phyloP scores from a whole-genome alignment of 2,797 vertebrate species.

The Craterocephalus amniculus region DNA sequence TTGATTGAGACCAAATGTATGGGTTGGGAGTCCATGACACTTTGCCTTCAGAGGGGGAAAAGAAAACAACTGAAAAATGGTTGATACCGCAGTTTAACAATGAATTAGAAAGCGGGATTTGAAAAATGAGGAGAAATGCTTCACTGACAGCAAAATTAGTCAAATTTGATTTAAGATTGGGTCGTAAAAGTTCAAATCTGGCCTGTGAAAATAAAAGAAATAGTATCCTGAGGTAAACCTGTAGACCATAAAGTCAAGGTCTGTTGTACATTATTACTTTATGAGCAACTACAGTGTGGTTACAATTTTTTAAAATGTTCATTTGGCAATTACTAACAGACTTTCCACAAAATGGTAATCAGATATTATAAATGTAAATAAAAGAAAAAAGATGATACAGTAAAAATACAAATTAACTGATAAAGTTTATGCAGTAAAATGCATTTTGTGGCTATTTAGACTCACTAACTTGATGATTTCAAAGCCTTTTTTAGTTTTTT shows the following conservation, averaged over 20 bases:
- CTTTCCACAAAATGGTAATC: slow-evolving; percentile 10
- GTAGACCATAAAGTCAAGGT: not conserved
- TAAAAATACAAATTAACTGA: not conserved
- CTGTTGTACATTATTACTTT: slow-evolving; percentile 19
- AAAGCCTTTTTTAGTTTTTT: not conserved
- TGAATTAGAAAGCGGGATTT: not conserved
- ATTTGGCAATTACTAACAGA: not conserved
- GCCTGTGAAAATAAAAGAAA: slow-evolving; percentile 16
- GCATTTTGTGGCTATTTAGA: not conserved
- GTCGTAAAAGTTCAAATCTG: slow-evolving; percentile 7
- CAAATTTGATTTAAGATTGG: slow-evolving; percentile 1
- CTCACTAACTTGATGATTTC: not conserved
- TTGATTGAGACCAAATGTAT: too few species aligned
- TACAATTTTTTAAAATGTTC: slow-evolving; percentile 5
- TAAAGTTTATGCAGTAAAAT: not conserved
- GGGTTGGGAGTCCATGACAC: slow-evolving; percentile 12
- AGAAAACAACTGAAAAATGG: not conserved
- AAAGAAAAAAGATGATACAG: not conserved
- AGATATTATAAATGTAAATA: not conserved
- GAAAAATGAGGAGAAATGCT: not conserved
- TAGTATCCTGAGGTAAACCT: not conserved
- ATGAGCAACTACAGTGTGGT: slow-evolving; percentile 16
- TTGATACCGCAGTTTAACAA: not conserved
- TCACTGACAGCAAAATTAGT: not conserved
- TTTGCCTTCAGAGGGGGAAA: not conserved